These are phyloP conservation scores for Tauraco erythrolophus DNA, from an alignment of 2,113 vertebrate species.

Conservation along the genomic window DNA sequence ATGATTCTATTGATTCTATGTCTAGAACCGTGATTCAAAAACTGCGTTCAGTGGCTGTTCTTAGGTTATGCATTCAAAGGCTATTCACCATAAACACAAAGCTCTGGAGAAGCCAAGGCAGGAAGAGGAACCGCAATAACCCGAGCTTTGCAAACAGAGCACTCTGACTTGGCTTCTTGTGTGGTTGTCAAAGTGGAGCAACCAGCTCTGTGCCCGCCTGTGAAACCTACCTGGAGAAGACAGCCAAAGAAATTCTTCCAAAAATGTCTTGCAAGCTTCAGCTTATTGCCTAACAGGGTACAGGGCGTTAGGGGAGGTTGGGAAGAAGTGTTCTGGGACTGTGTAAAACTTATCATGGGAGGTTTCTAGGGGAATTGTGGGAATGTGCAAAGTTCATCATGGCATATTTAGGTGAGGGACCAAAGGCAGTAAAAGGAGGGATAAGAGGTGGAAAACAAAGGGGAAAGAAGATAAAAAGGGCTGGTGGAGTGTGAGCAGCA, in stretches of 20 bases:
- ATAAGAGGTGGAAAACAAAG: neutral
- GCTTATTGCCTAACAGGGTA: neutral
- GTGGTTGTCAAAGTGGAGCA: rapidly evolving
- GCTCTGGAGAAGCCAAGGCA: neutral
- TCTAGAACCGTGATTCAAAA: neutral
- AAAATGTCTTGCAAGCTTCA: neutral
- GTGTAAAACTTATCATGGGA: neutral
- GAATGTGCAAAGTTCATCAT: neutral
- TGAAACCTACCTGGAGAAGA: neutral
- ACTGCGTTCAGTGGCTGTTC: neutral
- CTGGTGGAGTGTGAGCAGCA: neutral
- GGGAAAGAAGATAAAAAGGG: neutral
- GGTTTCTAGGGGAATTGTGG: neutral
- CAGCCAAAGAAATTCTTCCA: neutral
- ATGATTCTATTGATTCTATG: too few species aligned
- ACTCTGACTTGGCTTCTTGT: neutral
- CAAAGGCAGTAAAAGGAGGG: neutral
- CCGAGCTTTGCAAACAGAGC: neutral
- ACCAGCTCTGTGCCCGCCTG: rapidly evolving
- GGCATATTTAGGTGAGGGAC: neutral
- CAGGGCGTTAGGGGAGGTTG: neutral
- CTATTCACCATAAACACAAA: neutral
- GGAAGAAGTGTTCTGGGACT: neutral
- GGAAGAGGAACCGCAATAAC: neutral
- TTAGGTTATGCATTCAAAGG: neutral